These are phyloP conservation scores for Steinernema feltiae DNA, from an alignment of 1,140 invertebrate species.

Conservation along the genomic window DNA sequence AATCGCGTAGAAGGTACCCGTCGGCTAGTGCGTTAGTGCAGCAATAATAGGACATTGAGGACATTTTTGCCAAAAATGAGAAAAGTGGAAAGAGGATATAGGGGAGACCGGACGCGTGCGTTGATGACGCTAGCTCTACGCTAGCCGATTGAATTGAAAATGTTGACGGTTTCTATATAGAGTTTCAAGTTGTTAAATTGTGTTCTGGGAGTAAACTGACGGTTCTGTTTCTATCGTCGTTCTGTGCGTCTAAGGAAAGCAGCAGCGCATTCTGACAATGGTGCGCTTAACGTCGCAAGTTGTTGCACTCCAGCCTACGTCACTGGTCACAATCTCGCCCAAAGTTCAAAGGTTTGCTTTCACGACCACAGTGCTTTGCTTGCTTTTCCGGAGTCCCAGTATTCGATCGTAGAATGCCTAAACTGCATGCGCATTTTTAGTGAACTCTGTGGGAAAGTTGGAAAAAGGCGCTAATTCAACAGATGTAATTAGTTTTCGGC, in stretches of 20 bases:
- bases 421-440: no score
- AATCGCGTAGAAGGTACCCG: no score
- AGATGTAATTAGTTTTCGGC: not conserved
- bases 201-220: not conserved
- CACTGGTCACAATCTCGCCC: not conserved
- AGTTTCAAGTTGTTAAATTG: not conserved
- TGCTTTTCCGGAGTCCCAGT: no score
- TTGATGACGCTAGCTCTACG: not conserved
- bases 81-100: not conserved
- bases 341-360: not conserved
- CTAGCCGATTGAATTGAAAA: conserved; percentile 6
- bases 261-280: no score
- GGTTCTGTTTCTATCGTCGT: not conserved
- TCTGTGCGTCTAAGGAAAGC: not conserved
- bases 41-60: not conserved
- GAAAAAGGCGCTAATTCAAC: not conserved
- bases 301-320: no score
- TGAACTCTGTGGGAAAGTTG: not conserved
- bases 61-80: not conserved
- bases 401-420: no score
- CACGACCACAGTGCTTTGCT: not conserved
- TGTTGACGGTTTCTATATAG: not conserved
- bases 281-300: no score
- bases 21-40: no score
- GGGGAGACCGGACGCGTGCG: not conserved